A percentile compares a stretch with the other conserved stretches of the same genome.
These are phyloP conservation scores for Holocentrus rufus DNA, from an alignment of 2,797 vertebrate genomes.

Conservation along the genomic window DNA sequence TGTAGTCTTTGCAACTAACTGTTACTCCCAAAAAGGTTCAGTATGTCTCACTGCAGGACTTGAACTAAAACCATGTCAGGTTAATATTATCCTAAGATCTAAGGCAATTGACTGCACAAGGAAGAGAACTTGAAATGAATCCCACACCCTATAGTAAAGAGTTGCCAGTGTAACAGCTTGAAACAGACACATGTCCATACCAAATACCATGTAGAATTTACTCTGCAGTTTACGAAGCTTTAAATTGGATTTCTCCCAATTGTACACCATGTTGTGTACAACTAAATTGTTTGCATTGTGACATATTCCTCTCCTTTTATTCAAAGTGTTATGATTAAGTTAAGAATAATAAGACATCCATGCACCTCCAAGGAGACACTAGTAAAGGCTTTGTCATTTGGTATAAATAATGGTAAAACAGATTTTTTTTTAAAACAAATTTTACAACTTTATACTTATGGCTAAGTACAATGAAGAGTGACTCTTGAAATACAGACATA, in stretches of 20 bases:
- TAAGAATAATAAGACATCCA: neutral
- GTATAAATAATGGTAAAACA: too few relatives aligned
- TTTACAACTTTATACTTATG: too few relatives aligned
- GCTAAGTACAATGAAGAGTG: too few relatives aligned
- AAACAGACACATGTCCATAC: neutral
- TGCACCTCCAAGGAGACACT: too few relatives aligned
- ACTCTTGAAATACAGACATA: neutral
- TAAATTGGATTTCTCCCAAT: neutral
- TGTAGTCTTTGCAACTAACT: neutral
- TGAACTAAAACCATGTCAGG: neutral
- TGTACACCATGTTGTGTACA: neutral
- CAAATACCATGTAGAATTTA: neutral
- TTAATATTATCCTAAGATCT: neutral
- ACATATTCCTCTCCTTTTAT: neutral
- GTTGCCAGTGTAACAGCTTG: neutral
- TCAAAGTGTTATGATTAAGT: neutral
- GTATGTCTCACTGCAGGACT: slow-evolving; percentile 2
- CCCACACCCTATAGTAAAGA: neutral
- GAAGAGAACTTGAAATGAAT: neutral
- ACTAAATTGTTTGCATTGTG: neutral
- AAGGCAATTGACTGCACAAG: neutral
- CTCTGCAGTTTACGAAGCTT: neutral
- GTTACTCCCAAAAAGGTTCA: neutral
- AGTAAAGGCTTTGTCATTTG: too few relatives aligned
- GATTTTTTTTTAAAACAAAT: too few relatives aligned